These are phyloP conservation scores for Heterodera schachtii DNA, from an alignment of 1,140 invertebrate genomes.

Conservation along the genomic window DNA sequence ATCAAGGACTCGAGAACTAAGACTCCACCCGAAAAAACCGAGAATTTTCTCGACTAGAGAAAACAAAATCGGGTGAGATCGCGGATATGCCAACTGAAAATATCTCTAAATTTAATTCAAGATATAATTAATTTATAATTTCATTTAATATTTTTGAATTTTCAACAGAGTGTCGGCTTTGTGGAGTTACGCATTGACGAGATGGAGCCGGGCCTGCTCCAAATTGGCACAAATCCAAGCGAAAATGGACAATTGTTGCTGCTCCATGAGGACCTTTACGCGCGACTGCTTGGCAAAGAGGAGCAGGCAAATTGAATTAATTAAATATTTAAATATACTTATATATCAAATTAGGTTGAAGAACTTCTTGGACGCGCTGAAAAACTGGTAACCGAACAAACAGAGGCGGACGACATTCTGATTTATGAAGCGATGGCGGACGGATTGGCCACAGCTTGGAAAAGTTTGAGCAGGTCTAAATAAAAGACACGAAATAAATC, in stretches of 20 bases:
- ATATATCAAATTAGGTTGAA: no score
- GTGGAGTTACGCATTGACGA: constrained; percentile 83
- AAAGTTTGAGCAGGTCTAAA: constrained; percentile 75
- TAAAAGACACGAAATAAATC: no score
- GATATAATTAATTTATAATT: background rate
- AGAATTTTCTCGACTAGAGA: no score
- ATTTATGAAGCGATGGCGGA: constrained; percentile 89
- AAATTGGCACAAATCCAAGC: constrained; percentile 77
- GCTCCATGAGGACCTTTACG: constrained; percentile 81
- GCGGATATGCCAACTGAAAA: no score
- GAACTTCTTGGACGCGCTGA: constrained; percentile 84
- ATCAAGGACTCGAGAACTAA: no score
- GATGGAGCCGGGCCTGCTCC: constrained; percentile 80
- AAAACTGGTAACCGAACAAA: constrained; percentile 78
- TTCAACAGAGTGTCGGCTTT: constrained; percentile 77
- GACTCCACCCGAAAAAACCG: no score
- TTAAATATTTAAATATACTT: background rate
- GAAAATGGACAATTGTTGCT: constrained; percentile 77
- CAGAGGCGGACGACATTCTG: constrained; percentile 71
- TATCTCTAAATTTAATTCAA: no score
- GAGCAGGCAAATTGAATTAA: constrained; percentile 18
- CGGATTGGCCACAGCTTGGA: constrained; percentile 83
- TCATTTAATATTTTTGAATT: background rate
- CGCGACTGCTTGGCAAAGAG: constrained; percentile 71
- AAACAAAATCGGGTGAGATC: no score